Evolutionary conservation across 2,888 invertebrate genomes (phyloP).

Genomic region (Hypercompe scribonia): DNA sequence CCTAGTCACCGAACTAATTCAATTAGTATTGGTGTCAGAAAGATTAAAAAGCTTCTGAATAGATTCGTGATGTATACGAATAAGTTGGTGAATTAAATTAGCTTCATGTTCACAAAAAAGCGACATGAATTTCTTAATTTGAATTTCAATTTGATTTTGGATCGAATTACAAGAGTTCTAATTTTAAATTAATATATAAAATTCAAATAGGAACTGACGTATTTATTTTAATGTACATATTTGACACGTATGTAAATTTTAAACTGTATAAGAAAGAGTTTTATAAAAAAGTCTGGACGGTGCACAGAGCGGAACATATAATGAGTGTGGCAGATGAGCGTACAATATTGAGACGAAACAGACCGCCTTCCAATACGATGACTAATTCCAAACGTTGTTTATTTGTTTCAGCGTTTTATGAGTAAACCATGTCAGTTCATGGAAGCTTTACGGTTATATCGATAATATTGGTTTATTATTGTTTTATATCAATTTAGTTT

Average conservation of each 20-base stretch:
- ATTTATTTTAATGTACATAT: neutral
- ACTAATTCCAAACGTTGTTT: slow-evolving; percentile 69
- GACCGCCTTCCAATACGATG: slow-evolving; percentile 62
- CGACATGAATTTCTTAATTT: slow-evolving; percentile 27
- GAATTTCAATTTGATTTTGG: neutral
- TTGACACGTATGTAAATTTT: neutral
- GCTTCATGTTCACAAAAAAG: slow-evolving; percentile 42
- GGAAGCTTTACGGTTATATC: slow-evolving; percentile 53
- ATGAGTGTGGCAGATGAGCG: slow-evolving; percentile 59
- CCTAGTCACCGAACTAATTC: slow-evolving; percentile 43
- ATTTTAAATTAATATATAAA: slow-evolving; percentile 28
- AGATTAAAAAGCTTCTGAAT: slow-evolving; percentile 49
- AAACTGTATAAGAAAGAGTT: slow-evolving; percentile 17
- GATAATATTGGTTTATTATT: slow-evolving; percentile 51
- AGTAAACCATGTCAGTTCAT: slow-evolving; percentile 70
- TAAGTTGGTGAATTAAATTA: slow-evolving; percentile 46
- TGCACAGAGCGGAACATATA: slow-evolving; percentile 40
- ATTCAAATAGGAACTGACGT: neutral
- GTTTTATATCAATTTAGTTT: slow-evolving; percentile 38
- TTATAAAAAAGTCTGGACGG: slow-evolving; percentile 46
- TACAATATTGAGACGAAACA: slow-evolving; percentile 71
- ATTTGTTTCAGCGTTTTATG: slow-evolving; percentile 74
- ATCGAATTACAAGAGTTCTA: slow-evolving; percentile 12
- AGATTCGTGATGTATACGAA: slow-evolving; percentile 47
- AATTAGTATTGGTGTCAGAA: slow-evolving; percentile 53